Evolutionary conservation across 2,888 invertebrate genomes (phyloP), one percentile per base, ranked within the genome.

Genomic region (Pteria penguin): DNA sequence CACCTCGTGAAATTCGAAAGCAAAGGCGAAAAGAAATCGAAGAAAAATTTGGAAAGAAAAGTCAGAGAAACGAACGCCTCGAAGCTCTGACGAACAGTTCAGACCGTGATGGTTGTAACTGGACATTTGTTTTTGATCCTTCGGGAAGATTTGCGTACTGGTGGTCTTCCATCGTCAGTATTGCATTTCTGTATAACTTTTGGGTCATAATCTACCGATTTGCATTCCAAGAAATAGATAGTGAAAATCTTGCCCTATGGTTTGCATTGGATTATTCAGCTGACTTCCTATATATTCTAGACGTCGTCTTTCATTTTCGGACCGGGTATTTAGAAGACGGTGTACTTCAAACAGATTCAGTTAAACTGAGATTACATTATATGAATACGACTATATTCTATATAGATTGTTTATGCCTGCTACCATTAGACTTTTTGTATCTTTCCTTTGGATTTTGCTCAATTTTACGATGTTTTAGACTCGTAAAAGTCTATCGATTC

Each of bases 311-410:
- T 94, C 98, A 98, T 94, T 98, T 99, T 93, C 95, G 98, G 84
- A 98, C 98, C 85, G 98, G 98, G 72, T 99, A 98, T 93, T 93
- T 98, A 86, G 98, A 98, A 93, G 98, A 99, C 93, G 99, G 99
- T 76, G 98, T 99, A 78, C 94, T 99, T 79, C 98, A 99, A 93
- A 98, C 98, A 76, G 98, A 98, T 93, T 95, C 97, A 78, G 95
- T 95, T 22, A 98, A 98, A 93, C 94, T 99, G 85, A 95, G 98
- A 71, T 95, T 97, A 87, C 98, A 99, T 93, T 99, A 99, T 93
- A 97, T 98, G 96, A 98, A 98, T 94, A 97, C 95, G 88, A 97
- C 97, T 81, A 96, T 96, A 85, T 99, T 99, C 94, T 99, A 99
- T 95, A 97, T 98, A 92, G 98, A 99, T 95, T 98, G 98, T 94